Conservation (phyloP, 2,797 vertebrate genomes). For the Melanotaenia pygmaea region DNA sequence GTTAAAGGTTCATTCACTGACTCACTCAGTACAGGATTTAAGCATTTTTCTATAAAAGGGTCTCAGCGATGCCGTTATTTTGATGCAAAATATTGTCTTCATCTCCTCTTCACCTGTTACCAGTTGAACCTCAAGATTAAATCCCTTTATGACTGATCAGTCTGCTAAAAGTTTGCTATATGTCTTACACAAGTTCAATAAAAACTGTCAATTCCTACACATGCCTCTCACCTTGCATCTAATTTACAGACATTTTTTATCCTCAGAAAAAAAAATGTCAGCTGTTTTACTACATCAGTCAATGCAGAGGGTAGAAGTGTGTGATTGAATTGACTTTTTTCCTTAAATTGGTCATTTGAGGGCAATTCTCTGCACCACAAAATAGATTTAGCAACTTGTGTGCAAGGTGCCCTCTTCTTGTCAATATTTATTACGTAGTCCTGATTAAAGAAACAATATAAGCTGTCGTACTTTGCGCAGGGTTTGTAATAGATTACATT, state of each 20-base stretch:
- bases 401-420: neutral
- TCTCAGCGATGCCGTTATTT: slow-evolving; percentile 1
- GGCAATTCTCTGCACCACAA: neutral
- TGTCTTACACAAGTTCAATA: slow-evolving; percentile 17
- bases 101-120: neutral
- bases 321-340: slow-evolving; percentile 8
- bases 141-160: slow-evolving; percentile 17
- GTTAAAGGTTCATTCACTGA: neutral
- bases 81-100: slow-evolving; percentile 9
- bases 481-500: neutral
- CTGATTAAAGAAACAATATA: slow-evolving; percentile 5
- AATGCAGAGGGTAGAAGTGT: neutral
- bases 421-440: slow-evolving; percentile 17
- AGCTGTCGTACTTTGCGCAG: neutral
- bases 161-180: slow-evolving; percentile 6
- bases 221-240: slow-evolving; percentile 1
- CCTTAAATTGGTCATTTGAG: slow-evolving; percentile 9
- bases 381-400: slow-evolving; percentile 10
- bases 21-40: neutral
- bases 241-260: neutral
- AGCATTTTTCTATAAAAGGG: neutral
- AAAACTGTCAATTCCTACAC: slow-evolving; percentile 1
- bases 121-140: slow-evolving; percentile 1
- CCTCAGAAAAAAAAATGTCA: neutral
- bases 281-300: slow-evolving; percentile 20